Evolutionary conservation across 2,113 vertebrate species (phyloP).

Genomic region (Hippocampus zosterae): DNA sequence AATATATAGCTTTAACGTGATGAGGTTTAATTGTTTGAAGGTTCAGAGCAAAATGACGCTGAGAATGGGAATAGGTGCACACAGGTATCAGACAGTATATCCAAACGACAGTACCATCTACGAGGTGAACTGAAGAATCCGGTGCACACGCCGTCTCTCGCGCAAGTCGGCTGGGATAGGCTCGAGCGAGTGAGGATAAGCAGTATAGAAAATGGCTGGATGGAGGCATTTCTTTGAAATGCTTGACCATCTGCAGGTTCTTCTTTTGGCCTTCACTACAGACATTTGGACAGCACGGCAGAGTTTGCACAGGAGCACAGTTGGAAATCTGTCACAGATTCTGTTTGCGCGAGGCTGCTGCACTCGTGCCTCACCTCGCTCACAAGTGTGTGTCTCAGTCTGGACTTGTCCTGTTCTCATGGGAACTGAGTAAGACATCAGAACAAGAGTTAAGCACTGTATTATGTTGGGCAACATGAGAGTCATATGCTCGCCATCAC

Average conservation of each 20-base stretch:
- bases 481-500: neutral
- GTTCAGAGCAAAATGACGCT: too few species aligned
- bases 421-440: neutral
- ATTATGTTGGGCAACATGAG: neutral
- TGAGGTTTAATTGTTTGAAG: too few species aligned
- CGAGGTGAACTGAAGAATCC: neutral
- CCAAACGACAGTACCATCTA: too few species aligned
- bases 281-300: constrained; percentile 19
- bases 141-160: neutral
- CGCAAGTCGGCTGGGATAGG: neutral
- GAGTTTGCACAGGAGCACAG: constrained; percentile 40
- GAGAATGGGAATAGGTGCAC: too few species aligned
- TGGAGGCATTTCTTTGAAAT: constrained; percentile 27
- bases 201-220: neutral
- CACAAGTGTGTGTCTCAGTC: constrained; percentile 7
- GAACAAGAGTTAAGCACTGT: neutral
- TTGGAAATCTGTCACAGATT: constrained; percentile 35
- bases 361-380: constrained; percentile 9
- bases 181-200: neutral
- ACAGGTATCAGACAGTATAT: too few species aligned
- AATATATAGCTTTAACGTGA: too few species aligned
- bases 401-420: neutral
- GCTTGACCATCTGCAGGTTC: constrained; percentile 47
- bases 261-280: constrained; percentile 19
- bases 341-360: constrained; percentile 21